phyloP scores from a whole-genome alignment of 2,888 invertebrate genomes.

The Calliphora vomitoria region DNA sequence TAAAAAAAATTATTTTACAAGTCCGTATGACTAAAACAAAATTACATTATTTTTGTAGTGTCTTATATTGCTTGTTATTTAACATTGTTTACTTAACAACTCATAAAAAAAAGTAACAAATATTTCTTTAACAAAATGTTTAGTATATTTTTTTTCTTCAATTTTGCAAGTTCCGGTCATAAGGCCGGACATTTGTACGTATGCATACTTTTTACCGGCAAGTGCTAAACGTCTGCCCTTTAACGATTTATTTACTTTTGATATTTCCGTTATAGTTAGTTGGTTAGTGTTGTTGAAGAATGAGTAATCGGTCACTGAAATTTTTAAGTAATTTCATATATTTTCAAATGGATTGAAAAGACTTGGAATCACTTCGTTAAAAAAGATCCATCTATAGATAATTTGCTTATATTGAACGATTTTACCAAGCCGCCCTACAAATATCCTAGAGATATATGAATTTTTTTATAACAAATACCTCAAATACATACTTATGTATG shows the following conservation, averaged over 20 bases:
- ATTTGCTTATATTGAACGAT: no score
- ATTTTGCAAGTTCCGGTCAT: conserved; percentile 80
- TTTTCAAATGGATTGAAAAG: no score
- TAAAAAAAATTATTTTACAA: conserved; percentile 19
- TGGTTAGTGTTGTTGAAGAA: conserved; percentile 3
- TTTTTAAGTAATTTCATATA: not conserved
- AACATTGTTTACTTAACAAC: conserved; percentile 57
- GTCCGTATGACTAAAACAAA: conserved; percentile 45
- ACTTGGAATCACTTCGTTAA: no score
- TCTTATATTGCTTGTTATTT: conserved; percentile 26
- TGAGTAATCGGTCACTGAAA: not conserved
- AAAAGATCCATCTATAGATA: no score
- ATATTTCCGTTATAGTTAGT: conserved; percentile 39
- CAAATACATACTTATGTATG: no score
- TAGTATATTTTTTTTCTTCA: conserved; percentile 18
- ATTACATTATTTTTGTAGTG: not conserved
- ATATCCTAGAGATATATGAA: no score
- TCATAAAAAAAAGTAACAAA: conserved; percentile 36
- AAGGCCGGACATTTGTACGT: conserved; percentile 60
- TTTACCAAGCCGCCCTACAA: no score
- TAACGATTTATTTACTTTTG: conserved; percentile 22
- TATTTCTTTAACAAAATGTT: conserved; percentile 36
- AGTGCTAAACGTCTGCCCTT: conserved; percentile 69
- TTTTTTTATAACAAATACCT: no score
- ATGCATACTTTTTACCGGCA: conserved; percentile 56